Base-by-base conservation (phyloP, 2,113 vertebrate species). In the Indri indri region DNA sequence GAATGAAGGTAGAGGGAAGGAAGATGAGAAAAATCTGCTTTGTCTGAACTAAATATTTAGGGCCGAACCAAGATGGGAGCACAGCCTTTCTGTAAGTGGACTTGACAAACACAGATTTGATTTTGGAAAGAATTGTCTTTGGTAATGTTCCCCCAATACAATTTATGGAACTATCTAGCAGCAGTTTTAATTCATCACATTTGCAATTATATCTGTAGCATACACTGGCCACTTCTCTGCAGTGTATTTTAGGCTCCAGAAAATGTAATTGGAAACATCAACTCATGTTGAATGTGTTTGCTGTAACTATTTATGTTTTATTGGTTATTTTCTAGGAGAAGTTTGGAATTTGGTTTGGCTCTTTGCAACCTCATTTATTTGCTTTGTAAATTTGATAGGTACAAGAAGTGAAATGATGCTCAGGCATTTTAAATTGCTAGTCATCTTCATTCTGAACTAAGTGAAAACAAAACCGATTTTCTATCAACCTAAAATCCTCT, bases 401-500 rank as follows among this genome's bases (percentile, higher is more conserved):
- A 40, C 27, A 52, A 61, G 81, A 74, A 65, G 82, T 6, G 30
- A 84, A 96, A 86, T 8, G 63, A 50, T 6, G 12, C 13, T 2
- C 3, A 3, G 34, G n/a, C 23, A 9, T 65, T 63, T 80, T 90
- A 80, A 91, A 20, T 66, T 2, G 1, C 63, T 47, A 12, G 45
- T 66, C 54, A 82, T 73, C 30, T 82, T 80, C 52, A 18, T 87
- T 80, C 59, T 77, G 30, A 89, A 68, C 59, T 22, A 54, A 92
- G 45, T 52, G n/a, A 90, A 80, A 84, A 73, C n/a, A 92, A 91
- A 84, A 14, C 74, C 37, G 70, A 66, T n/a, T 88, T 79, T 96
- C 71, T 34, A 85, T 12, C 57, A 52, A 83, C 13, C 73, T 90
- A 74, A 22, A 65, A 22, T 23, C 47, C 37, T 86, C 32, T 89